phyloP scores from a whole-genome alignment of 2,113 vertebrate species.

The Tichodroma muraria region DNA sequence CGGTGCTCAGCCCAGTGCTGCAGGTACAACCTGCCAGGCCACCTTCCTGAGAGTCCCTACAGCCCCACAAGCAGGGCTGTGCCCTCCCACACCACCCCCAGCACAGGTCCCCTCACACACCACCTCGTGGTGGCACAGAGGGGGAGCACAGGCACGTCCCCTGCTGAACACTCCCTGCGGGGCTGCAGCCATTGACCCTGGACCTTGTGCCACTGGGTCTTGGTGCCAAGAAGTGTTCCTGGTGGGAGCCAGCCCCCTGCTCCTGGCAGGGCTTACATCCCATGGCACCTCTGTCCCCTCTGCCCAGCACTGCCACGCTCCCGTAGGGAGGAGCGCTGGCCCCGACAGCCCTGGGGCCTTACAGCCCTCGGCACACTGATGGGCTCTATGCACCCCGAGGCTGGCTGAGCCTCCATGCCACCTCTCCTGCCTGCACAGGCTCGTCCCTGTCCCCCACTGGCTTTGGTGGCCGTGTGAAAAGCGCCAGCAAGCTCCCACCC shows the following conservation, averaged over 20 bases:
- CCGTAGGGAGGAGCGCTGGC: rapidly evolving
- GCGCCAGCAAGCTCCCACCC: background rate
- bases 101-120: background rate
- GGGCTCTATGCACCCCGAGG: no score
- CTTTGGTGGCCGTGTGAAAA: background rate
- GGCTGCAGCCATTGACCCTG: rapidly evolving
- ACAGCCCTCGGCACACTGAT: background rate
- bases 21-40: background rate
- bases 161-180: rapidly evolving
- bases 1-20: background rate
- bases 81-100: background rate
- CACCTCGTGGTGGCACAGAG: background rate
- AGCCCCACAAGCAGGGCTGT: background rate
- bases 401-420: background rate
- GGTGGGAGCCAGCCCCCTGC: background rate
- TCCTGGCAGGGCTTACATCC: background rate
- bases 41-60: background rate
- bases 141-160: background rate
- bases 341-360: background rate
- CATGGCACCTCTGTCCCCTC: rapidly evolving
- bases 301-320: background rate
- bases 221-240: background rate
- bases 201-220: background rate
- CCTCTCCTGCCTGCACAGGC: background rate
- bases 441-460: background rate